Conservation (phyloP, 2,888 invertebrate species). For the Onchidella celtica region DNA sequence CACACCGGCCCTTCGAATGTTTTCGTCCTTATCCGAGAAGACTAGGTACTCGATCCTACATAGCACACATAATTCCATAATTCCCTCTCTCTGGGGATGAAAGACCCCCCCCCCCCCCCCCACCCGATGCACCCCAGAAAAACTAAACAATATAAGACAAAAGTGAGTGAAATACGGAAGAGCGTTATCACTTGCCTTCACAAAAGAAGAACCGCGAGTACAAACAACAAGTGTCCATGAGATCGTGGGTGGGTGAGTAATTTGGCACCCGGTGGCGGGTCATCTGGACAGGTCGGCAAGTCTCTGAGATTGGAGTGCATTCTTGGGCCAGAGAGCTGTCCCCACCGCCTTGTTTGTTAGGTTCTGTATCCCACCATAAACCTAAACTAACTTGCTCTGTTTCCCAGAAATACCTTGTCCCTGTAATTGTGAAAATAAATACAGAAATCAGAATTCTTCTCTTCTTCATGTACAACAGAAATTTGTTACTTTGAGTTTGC, state of each 20-base stretch:
- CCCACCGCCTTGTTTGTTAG: neutral
- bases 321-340: neutral
- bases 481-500: no score
- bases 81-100: neutral
- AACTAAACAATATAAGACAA: neutral
- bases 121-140: neutral
- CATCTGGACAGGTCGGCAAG: neutral
- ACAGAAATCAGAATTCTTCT: no score
- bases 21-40: no score
- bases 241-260: neutral
- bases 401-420: neutral
- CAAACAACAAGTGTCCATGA: constrained; percentile 14
- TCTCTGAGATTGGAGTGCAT: neutral
- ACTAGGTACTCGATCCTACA: no score
- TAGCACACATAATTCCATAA: neutral
- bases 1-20: no score
- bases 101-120: neutral
- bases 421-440: neutral
- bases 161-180: neutral
- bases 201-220: neutral
- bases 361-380: neutral
- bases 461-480: no score
- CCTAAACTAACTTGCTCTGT: neutral
- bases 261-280: neutral
- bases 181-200: neutral